A percentile compares a stretch with the other conserved stretches of the same genome.
These are phyloP conservation scores for Herpetotheres cachinnans DNA, from an alignment of 2,113 vertebrate species.

Conservation along the genomic window DNA sequence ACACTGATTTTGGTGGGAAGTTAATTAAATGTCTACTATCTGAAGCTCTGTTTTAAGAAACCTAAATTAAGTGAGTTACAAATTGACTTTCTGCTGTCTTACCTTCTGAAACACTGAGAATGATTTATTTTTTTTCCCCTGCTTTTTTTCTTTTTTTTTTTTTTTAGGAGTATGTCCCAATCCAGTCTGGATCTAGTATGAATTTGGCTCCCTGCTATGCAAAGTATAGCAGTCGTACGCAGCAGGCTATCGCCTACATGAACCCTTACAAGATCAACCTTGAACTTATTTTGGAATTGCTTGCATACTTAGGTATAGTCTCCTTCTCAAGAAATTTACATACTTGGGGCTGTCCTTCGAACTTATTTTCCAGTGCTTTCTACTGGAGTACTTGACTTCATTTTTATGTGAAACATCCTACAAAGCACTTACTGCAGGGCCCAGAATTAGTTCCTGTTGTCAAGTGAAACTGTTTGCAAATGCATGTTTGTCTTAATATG, in stretches of 20 bases:
- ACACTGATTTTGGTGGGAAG: neutral
- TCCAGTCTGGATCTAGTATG: slow-evolving; percentile 68
- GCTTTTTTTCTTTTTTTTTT: neutral
- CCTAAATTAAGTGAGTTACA: neutral
- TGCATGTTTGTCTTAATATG: neutral
- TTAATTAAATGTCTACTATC: neutral
- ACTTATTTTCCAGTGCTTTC: neutral
- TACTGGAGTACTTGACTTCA: neutral
- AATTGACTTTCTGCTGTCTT: neutral
- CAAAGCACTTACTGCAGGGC: neutral
- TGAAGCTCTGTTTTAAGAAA: neutral
- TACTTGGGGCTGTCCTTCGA: neutral
- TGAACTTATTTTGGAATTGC: slow-evolving; percentile 89
- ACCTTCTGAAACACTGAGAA: neutral
- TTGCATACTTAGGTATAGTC: slow-evolving; percentile 85
- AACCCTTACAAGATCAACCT: slow-evolving; percentile 96
- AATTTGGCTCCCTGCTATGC: slow-evolving; percentile 82
- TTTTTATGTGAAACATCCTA: neutral
- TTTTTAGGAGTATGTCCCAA: slow-evolving; percentile 82
- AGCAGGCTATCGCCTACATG: slow-evolving; percentile 88
- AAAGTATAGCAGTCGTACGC: slow-evolving; percentile 87
- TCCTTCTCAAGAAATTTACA: neutral
- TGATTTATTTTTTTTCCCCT: neutral
- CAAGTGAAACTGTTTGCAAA: neutral
- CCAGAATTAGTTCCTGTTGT: neutral